Evolutionary conservation across 2,888 invertebrate genomes (phyloP).

Genomic region (Agonopterix alstromeriana): DNA sequence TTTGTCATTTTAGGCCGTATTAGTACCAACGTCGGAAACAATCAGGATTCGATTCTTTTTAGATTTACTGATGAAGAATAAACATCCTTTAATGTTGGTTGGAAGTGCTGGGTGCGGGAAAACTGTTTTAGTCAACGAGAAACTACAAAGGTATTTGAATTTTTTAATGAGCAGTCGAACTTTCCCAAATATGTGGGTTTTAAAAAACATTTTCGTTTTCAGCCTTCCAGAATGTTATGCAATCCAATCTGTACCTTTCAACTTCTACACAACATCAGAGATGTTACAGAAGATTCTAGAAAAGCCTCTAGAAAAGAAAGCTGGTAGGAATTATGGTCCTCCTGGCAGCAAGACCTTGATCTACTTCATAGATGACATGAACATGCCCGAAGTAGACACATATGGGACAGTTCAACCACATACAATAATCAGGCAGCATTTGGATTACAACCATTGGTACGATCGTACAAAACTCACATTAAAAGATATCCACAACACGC

Average conservation of each 20-base stretch:
- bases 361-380: slow-evolving; percentile 98
- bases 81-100: slow-evolving; percentile 95
- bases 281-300: slow-evolving; percentile 96
- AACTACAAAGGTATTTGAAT: slow-evolving; percentile 69
- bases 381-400: slow-evolving; percentile 94
- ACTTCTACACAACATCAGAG: slow-evolving; percentile 96
- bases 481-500: slow-evolving; percentile 97
- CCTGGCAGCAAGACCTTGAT: slow-evolving; percentile 95
- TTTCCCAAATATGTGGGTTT: too few species aligned
- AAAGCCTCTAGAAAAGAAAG: slow-evolving; percentile 97
- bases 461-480: slow-evolving; percentile 89
- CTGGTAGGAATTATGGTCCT: slow-evolving; percentile 95
- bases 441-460: slow-evolving; percentile 97
- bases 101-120: slow-evolving; percentile 96
- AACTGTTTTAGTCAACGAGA: slow-evolving; percentile 88
- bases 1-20: slow-evolving; percentile 80
- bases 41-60: slow-evolving; percentile 92
- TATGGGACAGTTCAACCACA: slow-evolving; percentile 98
- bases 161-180: too few species aligned
- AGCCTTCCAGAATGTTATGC: slow-evolving; percentile 90
- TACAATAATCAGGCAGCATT: slow-evolving; percentile 94
- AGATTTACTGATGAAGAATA: slow-evolving; percentile 91
- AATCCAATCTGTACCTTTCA: slow-evolving; percentile 94
- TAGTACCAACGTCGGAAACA: slow-evolving; percentile 96
- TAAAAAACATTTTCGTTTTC: not conserved